Evolutionary conservation across 2,797 vertebrate species (phyloP), one percentile per base, ranked within the genome.

Genomic region (Oreochromis grahami): DNA sequence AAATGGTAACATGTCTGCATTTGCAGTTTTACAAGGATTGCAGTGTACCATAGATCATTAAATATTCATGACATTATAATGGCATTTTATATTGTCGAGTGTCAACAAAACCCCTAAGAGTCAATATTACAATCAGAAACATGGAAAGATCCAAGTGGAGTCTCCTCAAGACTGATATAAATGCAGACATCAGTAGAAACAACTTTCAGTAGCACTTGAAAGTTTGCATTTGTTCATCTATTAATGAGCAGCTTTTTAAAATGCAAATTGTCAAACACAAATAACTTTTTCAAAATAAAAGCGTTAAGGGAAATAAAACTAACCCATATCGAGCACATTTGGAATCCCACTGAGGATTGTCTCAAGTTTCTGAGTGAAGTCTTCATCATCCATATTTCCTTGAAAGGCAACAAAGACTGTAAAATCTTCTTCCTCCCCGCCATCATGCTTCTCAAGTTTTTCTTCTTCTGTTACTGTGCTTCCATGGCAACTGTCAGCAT

Each of bases 331-430:
- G 86, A 99, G 96, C 88, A 99, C 94, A 85, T 94, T 93, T 76
- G 97, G 97, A 90, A 99, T 98, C 88, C 96, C 97, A 86, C 96
- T 96, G 89, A 99, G 92, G 93, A 99, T 94, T 76, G 84, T 91
- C 79, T 97, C 95, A 65, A 99, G 97, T 92, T 99, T 99, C 90
- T 97, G 95, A 86, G 96, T 94, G 86, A 99, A 98, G 93, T 99
- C 98, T 83, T 95, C 96, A 93, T 99, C 99, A 34, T 96, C 95
- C 95, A 99, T 97, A 94, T 98, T 98, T 88, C 98, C 98, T 95
- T 97, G 97, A 93, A 99, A 99, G 86, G 98, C 97, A 83, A 99
- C 94, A 92, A 98, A 99, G 84, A 99, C 98, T 0, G 96, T 99
- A 79, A 97, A 97, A 91, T 97, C 94, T 82, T 94, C 94, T 91